phyloP scores from a whole-genome alignment of 2,888 invertebrate genomes.

The Ophraella communa region DNA sequence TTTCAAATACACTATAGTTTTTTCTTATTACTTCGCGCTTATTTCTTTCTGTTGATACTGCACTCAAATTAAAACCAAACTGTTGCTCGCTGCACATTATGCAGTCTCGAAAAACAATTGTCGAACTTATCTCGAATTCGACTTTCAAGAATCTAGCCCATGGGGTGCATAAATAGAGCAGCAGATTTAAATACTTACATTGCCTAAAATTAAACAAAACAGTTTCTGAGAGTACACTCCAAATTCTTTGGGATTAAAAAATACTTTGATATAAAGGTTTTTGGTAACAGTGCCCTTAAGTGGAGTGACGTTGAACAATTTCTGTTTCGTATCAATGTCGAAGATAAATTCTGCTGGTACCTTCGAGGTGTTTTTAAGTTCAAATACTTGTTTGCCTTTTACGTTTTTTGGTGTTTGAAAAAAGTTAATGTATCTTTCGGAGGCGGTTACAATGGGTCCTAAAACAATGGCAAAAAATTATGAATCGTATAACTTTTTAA shows the following conservation, averaged over 20 bases:
- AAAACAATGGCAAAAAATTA: too few relatives aligned
- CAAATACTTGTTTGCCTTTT: conserved; percentile 45
- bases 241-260: conserved; percentile 48
- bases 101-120: too few relatives aligned
- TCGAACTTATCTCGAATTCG: too few relatives aligned
- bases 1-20: too few relatives aligned
- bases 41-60: too few relatives aligned
- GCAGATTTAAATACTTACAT: conserved; percentile 53
- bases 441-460: conserved; percentile 38
- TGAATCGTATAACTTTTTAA: too few relatives aligned
- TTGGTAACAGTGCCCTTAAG: conserved; percentile 51
- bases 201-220: conserved; percentile 54
- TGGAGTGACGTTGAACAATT: conserved; percentile 52
- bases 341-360: conserved; percentile 54
- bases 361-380: conserved; percentile 53
- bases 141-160: too few relatives aligned
- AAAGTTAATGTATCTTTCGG: conserved; percentile 37
- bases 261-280: conserved; percentile 49
- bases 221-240: conserved; percentile 53
- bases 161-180: too few relatives aligned
- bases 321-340: conserved; percentile 49
- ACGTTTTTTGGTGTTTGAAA: conserved; percentile 23
- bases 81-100: too few relatives aligned
- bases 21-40: too few relatives aligned
- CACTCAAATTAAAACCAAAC: too few relatives aligned